Evolutionary conservation across 2,888 invertebrate genomes (phyloP), one percentile per base, ranked within the genome.

Genomic region (Darwinula stevensoni): DNA sequence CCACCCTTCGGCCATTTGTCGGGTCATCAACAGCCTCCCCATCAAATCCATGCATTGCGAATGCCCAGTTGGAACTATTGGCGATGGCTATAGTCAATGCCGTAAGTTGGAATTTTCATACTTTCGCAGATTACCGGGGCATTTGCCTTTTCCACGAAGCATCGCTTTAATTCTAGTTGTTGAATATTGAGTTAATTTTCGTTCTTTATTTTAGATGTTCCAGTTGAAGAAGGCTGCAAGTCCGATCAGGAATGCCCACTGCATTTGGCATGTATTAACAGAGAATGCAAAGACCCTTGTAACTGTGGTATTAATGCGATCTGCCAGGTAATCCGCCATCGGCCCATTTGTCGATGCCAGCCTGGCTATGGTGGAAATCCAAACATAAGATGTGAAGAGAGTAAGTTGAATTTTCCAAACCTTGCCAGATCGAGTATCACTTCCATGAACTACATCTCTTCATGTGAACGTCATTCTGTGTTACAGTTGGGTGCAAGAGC

Each of bases 191-290:
- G n/a, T n/a, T n/a, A n/a, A n/a, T n/a, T 18, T 18, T 9, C n/a
- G 22, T 9, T 6, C n/a, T 9, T 40, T 31, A 34, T 36, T 39
- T 35, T 38, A n/a, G n/a, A 2, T 6, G 37, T 54, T 57, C 31
- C 49, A 67, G 68, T 75, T 41, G 76, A n/a, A 18, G 22, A 18
- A n/a, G 22, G 80, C 42, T 84, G 84, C 44, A 65, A 73, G 41
- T 65, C 67, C 31, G 74, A 82, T 47, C 66, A 67, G 32, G 78
- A 80, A 40, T 84, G 84, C 47, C 65, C 74, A 4, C 58, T 70
- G 31, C 65, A 64, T 29, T 68, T 76, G 50, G 69, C 73, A 15
- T 82, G 82, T 45, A 62, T 78, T 40, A 69, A 74, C 44, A 63
- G 67, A 36, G 64, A 73, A 44, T 82, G 82, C 47, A 55, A 67